phyloP scores from a whole-genome alignment of 2,797 vertebrate species.

The Hylomyscus alleni region DNA sequence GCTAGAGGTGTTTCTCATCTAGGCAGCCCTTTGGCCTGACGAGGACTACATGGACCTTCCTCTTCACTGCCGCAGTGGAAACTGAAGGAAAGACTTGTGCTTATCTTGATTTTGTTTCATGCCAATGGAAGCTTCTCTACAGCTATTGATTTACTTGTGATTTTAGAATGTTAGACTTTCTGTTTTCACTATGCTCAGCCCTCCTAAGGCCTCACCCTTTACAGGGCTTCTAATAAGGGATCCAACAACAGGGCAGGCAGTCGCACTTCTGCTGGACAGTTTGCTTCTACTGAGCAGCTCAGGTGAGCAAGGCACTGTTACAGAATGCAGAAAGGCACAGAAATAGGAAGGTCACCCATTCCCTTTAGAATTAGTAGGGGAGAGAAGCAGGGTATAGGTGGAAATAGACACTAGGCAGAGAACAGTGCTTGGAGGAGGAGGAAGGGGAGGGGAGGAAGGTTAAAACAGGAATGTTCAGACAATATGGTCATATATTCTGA shows the following conservation, averaged over 20 bases:
- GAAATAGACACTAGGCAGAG: not conserved
- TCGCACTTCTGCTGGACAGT: not conserved
- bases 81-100: not conserved
- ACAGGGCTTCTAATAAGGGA: not conserved
- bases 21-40: not conserved
- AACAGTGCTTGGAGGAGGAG: not conserved
- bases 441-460: no score
- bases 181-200: not conserved
- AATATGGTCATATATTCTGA: not conserved
- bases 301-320: not conserved
- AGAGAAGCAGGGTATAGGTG: not conserved
- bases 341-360: not conserved
- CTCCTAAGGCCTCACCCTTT: not conserved
- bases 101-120: not conserved
- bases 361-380: constrained; percentile 4
- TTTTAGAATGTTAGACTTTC: not conserved
- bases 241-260: not conserved
- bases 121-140: not conserved
- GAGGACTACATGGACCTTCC: not conserved
- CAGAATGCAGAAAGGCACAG: not conserved
- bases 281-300: not conserved
- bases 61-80: constrained; percentile 7
- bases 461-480: not conserved
- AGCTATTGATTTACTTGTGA: not conserved
- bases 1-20: constrained; percentile 45